These are phyloP conservation scores for Hipparchia semele DNA, from an alignment of 2,888 invertebrate genomes.

Conservation along the genomic window DNA sequence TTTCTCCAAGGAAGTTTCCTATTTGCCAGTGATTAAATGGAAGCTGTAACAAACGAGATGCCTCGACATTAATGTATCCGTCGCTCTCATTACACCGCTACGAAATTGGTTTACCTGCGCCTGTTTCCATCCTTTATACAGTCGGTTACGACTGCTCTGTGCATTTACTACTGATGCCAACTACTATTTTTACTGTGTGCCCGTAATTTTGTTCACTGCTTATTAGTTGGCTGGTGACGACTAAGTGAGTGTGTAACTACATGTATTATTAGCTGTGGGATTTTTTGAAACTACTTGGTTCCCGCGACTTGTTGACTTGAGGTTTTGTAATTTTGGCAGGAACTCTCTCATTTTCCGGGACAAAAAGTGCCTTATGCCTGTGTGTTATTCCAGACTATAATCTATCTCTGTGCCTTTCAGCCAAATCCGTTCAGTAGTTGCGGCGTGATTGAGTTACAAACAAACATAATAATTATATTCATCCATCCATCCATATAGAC, in stretches of 20 bases:
- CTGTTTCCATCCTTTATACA: constrained; percentile 18
- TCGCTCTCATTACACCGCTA: not conserved
- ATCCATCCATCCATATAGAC: too few relatives aligned
- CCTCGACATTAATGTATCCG: constrained; percentile 11
- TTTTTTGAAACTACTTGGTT: too few relatives aligned
- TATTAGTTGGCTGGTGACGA: not conserved
- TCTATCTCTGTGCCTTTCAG: too few relatives aligned
- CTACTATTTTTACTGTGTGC: constrained; percentile 17
- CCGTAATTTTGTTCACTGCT: constrained; percentile 20
- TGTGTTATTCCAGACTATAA: too few relatives aligned
- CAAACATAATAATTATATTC: too few relatives aligned
- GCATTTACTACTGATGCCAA: constrained; percentile 24
- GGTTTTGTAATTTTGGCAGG: too few relatives aligned
- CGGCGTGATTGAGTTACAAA: too few relatives aligned
- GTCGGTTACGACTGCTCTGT: constrained; percentile 12
- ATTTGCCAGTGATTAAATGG: constrained; percentile 5
- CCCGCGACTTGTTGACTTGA: too few relatives aligned
- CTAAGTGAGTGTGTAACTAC: not conserved
- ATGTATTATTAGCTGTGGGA: not conserved
- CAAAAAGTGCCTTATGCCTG: too few relatives aligned
- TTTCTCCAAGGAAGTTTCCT: not conserved
- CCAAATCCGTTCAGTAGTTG: too few relatives aligned
- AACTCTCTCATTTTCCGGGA: too few relatives aligned
- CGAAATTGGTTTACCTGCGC: constrained; percentile 24
- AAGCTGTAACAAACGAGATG: constrained; percentile 4